Evolutionary conservation across 2,888 invertebrate species (phyloP).

Genomic region (Cecidostiba fungosa): DNA sequence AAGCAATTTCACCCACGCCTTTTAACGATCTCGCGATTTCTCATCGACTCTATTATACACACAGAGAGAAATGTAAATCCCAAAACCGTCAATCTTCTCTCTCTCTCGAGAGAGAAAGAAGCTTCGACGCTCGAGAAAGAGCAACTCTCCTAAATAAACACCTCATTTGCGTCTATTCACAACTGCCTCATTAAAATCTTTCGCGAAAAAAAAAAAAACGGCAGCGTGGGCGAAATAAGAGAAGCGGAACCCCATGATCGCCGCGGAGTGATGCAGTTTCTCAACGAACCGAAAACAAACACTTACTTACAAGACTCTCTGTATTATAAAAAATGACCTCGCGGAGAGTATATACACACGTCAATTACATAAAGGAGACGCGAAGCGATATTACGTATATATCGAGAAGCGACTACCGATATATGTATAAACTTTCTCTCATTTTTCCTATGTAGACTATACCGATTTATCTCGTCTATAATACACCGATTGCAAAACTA

Average conservation of each 20-base stretch:
- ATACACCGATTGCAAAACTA: not conserved
- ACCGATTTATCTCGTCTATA: not conserved
- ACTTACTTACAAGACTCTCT: not conserved
- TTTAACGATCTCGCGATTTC: not conserved
- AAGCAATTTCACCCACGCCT: slow-evolving; percentile 26
- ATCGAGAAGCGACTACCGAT: not conserved
- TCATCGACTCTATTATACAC: slow-evolving; percentile 17
- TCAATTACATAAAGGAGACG: slow-evolving; percentile 25
- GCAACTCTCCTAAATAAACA: slow-evolving; percentile 17
- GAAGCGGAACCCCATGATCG: not conserved
- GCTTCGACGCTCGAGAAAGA: not conserved
- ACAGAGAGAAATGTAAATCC: slow-evolving; percentile 42
- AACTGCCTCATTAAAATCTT: slow-evolving; percentile 29
- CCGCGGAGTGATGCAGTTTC: not conserved
- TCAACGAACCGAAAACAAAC: slow-evolving; percentile 20
- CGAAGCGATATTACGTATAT: not conserved
- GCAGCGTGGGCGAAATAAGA: not conserved
- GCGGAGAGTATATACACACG: not conserved
- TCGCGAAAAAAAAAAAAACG: slow-evolving; percentile 5
- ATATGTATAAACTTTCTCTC: slow-evolving; percentile 16
- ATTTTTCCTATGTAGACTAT: slow-evolving; percentile 23
- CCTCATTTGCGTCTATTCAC: slow-evolving; percentile 11
- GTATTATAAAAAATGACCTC: slow-evolving; percentile 7
- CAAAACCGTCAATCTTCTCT: not conserved
- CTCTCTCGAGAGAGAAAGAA: not conserved